Percentiles rank a stretch among this genome's conserved stretches.
Evolutionary conservation across 1,140 invertebrate species (phyloP).

Genomic region (Drosophila ironensis): DNA sequence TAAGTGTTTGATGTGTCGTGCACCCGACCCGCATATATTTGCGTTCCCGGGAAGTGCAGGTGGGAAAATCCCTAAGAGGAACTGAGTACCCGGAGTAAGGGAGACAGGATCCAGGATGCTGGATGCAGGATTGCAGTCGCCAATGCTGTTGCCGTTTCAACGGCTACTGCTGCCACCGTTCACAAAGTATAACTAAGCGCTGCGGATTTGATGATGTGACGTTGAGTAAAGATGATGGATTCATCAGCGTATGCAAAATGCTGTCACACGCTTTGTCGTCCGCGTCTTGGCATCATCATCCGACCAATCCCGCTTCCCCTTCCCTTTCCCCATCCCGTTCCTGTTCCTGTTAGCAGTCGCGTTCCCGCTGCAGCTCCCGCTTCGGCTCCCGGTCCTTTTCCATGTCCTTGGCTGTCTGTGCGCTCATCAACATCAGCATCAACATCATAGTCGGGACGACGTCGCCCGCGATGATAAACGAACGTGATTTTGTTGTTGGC

Average conservation of each 20-base stretch:
- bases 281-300: slow-evolving; percentile 33
- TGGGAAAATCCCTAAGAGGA: slow-evolving; percentile 11
- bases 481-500: slow-evolving; percentile 76
- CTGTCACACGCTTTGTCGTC: slow-evolving; percentile 77
- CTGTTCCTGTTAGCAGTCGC: no score
- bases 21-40: slow-evolving; percentile 38
- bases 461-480: slow-evolving; percentile 71
- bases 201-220: slow-evolving; percentile 77
- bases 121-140: slow-evolving; percentile 21
- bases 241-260: slow-evolving; percentile 80
- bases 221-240: slow-evolving; percentile 80
- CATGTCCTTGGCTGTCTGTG: slow-evolving; percentile 54
- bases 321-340: not conserved
- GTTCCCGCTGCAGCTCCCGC: not conserved
- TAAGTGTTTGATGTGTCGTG: slow-evolving; percentile 60
- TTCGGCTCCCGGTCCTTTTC: not conserved
- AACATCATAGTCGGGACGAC: slow-evolving; percentile 64
- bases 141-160: not conserved
- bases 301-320: slow-evolving; percentile 17
- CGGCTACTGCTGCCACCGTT: slow-evolving; percentile 3
- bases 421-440: slow-evolving; percentile 76
- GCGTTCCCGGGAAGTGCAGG: slow-evolving; percentile 24
- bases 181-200: slow-evolving; percentile 68
- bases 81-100: not conserved
- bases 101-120: slow-evolving; percentile 3